phyloP scores from a whole-genome alignment of 2,888 invertebrate species.

The Pandemis cinnamomeana region DNA sequence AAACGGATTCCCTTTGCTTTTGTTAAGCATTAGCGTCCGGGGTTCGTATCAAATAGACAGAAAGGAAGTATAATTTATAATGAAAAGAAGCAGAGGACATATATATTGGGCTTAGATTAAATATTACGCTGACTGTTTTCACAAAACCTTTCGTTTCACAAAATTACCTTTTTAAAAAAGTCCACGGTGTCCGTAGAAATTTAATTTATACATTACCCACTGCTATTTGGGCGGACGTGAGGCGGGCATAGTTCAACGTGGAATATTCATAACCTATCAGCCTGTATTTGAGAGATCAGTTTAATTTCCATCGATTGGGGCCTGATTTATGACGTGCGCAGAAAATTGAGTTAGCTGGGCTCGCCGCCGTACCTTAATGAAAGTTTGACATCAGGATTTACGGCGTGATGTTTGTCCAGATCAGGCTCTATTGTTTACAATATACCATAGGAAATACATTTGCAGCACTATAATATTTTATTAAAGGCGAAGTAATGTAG shows the following conservation, averaged over 20 bases:
- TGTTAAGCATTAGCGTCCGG: slow-evolving; percentile 15
- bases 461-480: neutral
- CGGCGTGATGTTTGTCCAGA: slow-evolving; percentile 19
- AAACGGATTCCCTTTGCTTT: slow-evolving; percentile 40
- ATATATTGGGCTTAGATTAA: neutral
- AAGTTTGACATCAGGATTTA: slow-evolving; percentile 39
- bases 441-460: neutral
- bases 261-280: slow-evolving; percentile 37
- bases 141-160: neutral
- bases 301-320: slow-evolving; percentile 35
- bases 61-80: slow-evolving; percentile 2
- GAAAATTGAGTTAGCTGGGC: slow-evolving; percentile 41
- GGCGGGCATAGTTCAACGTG: slow-evolving; percentile 9
- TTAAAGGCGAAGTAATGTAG: neutral
- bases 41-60: slow-evolving; percentile 2
- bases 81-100: neutral
- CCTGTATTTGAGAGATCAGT: slow-evolving; percentile 38
- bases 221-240: neutral
- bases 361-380: slow-evolving; percentile 38
- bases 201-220: slow-evolving; percentile 1
- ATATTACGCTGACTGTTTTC: neutral
- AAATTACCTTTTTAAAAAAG: neutral
- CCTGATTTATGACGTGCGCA: slow-evolving; percentile 36
- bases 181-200: neutral
- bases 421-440: slow-evolving; percentile 7